A percentile compares a stretch with the other conserved stretches of the same genome.
Conservation (phyloP, 30 jellyfish, hydroid and myxozoan species). For the Pelagia noctiluca region DNA sequence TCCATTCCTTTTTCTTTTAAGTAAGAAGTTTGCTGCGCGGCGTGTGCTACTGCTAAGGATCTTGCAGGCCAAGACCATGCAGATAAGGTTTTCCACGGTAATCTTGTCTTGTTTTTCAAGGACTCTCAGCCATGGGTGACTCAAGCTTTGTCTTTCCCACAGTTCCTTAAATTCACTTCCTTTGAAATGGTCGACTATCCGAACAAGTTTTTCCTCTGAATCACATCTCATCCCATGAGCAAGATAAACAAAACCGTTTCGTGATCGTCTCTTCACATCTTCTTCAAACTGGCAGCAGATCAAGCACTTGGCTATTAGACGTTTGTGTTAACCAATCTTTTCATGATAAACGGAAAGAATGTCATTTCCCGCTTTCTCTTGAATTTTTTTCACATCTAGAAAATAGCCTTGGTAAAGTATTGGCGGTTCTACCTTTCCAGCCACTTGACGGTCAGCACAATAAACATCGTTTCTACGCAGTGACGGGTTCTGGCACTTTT, state of each 20-base stretch:
- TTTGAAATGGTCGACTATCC: slow-evolving; percentile 22
- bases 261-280: no score
- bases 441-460: background rate
- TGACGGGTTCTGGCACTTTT: slow-evolving; percentile 37
- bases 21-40: slow-evolving; percentile 26
- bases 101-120: slow-evolving; percentile 30
- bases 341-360: no score
- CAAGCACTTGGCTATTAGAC: no score
- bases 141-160: slow-evolving; percentile 43
- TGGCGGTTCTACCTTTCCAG: slow-evolving; percentile 27
- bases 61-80: no score
- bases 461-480: background rate
- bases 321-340: no score
- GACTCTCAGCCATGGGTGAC: slow-evolving; percentile 46
- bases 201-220: slow-evolving; percentile 23
- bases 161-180: slow-evolving; percentile 24
- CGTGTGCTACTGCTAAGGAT: no score
- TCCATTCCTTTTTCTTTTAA: slow-evolving; percentile 46
- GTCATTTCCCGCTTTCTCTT: no score
- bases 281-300: no score
- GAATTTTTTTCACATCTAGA: no score
- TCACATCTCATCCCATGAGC: no score
- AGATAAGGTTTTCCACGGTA: slow-evolving; percentile 43
- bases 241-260: no score
- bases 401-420: slow-evolving; percentile 1